phyloP scores from a whole-genome alignment of 2,888 invertebrate genomes.

The Euspilapteryx auroguttella region DNA sequence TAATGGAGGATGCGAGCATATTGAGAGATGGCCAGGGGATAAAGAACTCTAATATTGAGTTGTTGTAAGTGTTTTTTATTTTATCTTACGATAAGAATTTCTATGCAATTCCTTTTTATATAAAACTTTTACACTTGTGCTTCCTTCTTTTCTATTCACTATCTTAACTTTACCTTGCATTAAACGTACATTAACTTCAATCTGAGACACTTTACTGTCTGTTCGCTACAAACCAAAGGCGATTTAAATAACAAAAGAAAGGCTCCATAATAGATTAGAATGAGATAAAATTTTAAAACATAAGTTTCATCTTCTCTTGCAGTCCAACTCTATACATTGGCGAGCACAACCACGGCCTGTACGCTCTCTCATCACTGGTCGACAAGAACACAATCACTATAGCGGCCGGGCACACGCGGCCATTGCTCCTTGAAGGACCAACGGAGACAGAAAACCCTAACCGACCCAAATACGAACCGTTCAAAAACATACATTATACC shows the following conservation, averaged over 20 bases:
- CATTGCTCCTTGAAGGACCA: slow-evolving; percentile 74
- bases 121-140: slow-evolving; percentile 7
- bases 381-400: slow-evolving; percentile 89
- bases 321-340: slow-evolving; percentile 94
- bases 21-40: slow-evolving; percentile 60
- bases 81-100: neutral
- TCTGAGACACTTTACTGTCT: too few species aligned
- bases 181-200: too few species aligned
- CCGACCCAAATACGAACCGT: slow-evolving; percentile 43
- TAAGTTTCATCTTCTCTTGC: slow-evolving; percentile 31
- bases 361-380: slow-evolving; percentile 89
- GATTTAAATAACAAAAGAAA: too few species aligned
- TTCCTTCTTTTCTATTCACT: too few species aligned
- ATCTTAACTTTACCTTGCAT: too few species aligned
- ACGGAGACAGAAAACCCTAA: slow-evolving; percentile 17
- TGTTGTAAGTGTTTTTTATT: slow-evolving; percentile 49
- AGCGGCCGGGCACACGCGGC: slow-evolving; percentile 68
- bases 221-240: too few species aligned
- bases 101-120: slow-evolving; percentile 3
- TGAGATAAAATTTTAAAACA: too few species aligned
- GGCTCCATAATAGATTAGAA: too few species aligned
- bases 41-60: slow-evolving; percentile 60
- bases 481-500: slow-evolving; percentile 49
- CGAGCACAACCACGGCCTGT: slow-evolving; percentile 80
- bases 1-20: slow-evolving; percentile 61